Evolutionary conservation across 2,888 invertebrate genomes (phyloP).

Genomic region (Nomada flava): DNA sequence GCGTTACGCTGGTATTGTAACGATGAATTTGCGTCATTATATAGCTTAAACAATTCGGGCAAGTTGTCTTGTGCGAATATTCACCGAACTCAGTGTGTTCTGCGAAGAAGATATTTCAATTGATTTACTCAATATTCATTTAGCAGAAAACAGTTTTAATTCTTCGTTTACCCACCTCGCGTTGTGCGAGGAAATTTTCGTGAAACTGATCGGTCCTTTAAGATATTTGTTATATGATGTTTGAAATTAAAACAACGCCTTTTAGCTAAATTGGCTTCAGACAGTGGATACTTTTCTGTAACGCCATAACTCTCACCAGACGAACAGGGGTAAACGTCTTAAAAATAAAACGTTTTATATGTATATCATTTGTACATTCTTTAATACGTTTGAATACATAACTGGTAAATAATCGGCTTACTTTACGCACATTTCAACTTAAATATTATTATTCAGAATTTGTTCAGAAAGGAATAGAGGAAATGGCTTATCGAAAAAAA

Average conservation of each 20-base stretch:
- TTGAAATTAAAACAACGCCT: background rate
- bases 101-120: slow-evolving; percentile 21
- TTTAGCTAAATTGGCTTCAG: background rate
- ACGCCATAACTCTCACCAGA: background rate
- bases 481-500: background rate
- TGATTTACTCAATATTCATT: too few species aligned
- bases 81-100: slow-evolving; percentile 51
- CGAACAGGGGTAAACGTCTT: slow-evolving; percentile 24
- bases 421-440: too few species aligned
- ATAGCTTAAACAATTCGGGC: slow-evolving; percentile 63
- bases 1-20: slow-evolving; percentile 46
- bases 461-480: background rate
- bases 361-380: background rate
- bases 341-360: slow-evolving; percentile 7
- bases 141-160: background rate
- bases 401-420: background rate
- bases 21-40: slow-evolving; percentile 49
- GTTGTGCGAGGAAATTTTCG: slow-evolving; percentile 25
- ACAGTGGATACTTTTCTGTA: background rate
- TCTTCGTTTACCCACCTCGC: slow-evolving; percentile 11
- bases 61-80: slow-evolving; percentile 46
- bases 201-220: background rate
- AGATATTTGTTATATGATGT: background rate
- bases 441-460: background rate
- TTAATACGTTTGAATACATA: background rate